Evolutionary conservation across 2,113 vertebrate species (phyloP).

Genomic region (Sorex araneus): DNA sequence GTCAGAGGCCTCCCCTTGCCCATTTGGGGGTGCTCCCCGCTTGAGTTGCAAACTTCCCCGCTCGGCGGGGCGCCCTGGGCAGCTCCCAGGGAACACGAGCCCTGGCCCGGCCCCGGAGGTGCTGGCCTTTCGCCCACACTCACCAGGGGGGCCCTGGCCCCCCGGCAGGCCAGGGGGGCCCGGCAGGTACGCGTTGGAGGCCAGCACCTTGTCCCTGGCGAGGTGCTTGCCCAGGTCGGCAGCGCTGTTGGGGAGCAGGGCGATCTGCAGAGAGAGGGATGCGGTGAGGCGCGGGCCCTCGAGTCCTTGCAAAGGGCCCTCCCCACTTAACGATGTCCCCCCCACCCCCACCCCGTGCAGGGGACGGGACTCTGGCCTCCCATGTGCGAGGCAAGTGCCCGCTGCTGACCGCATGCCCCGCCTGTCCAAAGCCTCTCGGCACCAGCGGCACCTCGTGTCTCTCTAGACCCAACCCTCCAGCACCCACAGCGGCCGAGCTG

Average conservation of each 20-base stretch:
- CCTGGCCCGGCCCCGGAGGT: rapidly evolving
- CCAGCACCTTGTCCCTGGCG: slow-evolving; percentile 93
- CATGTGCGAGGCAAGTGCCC: too few species aligned
- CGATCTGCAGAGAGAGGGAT: slow-evolving; percentile 89
- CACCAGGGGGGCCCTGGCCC: slow-evolving; percentile 93
- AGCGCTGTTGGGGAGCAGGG: slow-evolving; percentile 94
- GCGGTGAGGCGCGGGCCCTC: slow-evolving; percentile 1
- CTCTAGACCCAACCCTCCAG: too few species aligned
- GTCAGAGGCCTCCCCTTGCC: rapidly evolving
- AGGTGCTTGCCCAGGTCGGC: slow-evolving; percentile 94
- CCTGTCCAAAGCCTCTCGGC: too few species aligned
- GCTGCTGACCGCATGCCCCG: too few species aligned
- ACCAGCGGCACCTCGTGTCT: too few species aligned
- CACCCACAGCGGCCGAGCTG: too few species aligned
- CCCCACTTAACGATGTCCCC: too few species aligned
- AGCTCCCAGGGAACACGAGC: rapidly evolving
- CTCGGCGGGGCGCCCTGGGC: rapidly evolving
- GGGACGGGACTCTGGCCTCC: too few species aligned
- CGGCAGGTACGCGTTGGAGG: slow-evolving; percentile 91
- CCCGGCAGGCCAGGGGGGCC: slow-evolving; percentile 95
- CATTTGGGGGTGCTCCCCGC: background rate
- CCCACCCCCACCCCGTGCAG: too few species aligned
- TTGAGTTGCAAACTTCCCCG: rapidly evolving
- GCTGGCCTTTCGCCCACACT: slow-evolving; percentile 62
- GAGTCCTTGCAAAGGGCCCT: background rate